phyloP scores from a whole-genome alignment of 2,797 vertebrate species.

The Sebastes miniatus region DNA sequence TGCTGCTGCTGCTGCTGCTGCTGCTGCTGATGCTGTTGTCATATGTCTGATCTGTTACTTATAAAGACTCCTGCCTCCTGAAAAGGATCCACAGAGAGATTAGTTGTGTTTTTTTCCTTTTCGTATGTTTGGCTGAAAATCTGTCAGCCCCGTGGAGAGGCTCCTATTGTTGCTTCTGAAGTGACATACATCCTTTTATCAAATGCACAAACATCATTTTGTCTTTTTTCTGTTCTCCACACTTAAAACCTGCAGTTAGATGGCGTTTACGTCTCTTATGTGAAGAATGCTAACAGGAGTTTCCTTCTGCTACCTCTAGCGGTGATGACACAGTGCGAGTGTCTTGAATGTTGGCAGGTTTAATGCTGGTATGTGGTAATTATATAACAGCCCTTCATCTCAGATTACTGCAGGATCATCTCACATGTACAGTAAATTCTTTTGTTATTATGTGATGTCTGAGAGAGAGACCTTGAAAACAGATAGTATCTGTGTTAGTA shows the following conservation, averaged over 20 bases:
- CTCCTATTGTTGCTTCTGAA: not conserved
- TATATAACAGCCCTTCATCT: not conserved
- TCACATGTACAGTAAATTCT: constrained; percentile 15
- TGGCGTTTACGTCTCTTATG: not conserved
- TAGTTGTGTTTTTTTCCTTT: constrained; percentile 8
- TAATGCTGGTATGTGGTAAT: not conserved
- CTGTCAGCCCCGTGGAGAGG: not conserved
- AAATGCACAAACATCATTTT: not conserved
- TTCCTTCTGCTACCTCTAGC: constrained; percentile 9
- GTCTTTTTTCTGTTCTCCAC: not conserved
- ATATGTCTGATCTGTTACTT: constrained; percentile 54
- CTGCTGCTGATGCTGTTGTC: constrained; percentile 29
- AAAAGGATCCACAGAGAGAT: constrained; percentile 18
- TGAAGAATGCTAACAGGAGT: not conserved
- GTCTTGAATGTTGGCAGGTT: not conserved
- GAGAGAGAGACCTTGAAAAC: not conserved
- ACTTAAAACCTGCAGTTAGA: not conserved
- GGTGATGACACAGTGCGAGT: not conserved
- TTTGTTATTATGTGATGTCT: constrained; percentile 26
- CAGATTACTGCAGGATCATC: constrained; percentile 22
- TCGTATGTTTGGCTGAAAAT: not conserved
- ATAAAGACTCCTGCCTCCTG: constrained; percentile 17
- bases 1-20: constrained; percentile 43
- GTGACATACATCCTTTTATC: not conserved
- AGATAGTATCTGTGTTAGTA: not conserved